Conservation (phyloP, 2,888 invertebrate species). For the Monopis laevigella region DNA sequence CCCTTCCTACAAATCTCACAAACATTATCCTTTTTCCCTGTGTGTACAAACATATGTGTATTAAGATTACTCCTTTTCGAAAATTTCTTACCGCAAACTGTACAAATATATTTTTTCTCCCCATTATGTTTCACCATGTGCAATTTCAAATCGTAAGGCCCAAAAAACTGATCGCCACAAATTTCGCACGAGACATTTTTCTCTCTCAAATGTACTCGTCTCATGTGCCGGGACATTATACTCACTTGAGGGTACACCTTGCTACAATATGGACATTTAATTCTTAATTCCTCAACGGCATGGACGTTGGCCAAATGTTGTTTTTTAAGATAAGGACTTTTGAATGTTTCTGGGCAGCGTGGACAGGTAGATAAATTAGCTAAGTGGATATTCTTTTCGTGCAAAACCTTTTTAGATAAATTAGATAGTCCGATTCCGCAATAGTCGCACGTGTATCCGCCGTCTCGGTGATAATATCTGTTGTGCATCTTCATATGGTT, state of each 20-base stretch:
- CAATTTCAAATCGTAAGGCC: conserved; percentile 48
- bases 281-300: conserved; percentile 50
- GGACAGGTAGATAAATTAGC: conserved; percentile 46
- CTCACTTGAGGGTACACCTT: conserved; percentile 61
- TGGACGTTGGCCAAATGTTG: conserved; percentile 51
- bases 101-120: conserved; percentile 64
- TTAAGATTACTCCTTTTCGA: conserved; percentile 69
- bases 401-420: conserved; percentile 49
- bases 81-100: conserved; percentile 68
- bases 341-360: conserved; percentile 51
- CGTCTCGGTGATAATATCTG: conserved; percentile 52
- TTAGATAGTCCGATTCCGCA: conserved; percentile 59
- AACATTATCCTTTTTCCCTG: conserved; percentile 53
- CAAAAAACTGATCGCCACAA: conserved; percentile 54
- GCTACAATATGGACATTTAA: conserved; percentile 56
- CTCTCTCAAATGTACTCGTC: conserved; percentile 62
- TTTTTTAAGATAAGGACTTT: conserved; percentile 53
- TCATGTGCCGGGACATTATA: conserved; percentile 69
- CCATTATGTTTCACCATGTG: conserved; percentile 66
- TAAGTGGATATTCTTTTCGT: conserved; percentile 52
- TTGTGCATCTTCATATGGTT: conserved; percentile 58
- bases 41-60: conserved; percentile 67
- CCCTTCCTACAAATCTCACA: conserved; percentile 64
- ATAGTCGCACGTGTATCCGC: conserved; percentile 47
- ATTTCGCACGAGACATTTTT: conserved; percentile 55